These are phyloP conservation scores for Sorex araneus DNA, from an alignment of 2,113 vertebrate genomes.

Conservation along the genomic window DNA sequence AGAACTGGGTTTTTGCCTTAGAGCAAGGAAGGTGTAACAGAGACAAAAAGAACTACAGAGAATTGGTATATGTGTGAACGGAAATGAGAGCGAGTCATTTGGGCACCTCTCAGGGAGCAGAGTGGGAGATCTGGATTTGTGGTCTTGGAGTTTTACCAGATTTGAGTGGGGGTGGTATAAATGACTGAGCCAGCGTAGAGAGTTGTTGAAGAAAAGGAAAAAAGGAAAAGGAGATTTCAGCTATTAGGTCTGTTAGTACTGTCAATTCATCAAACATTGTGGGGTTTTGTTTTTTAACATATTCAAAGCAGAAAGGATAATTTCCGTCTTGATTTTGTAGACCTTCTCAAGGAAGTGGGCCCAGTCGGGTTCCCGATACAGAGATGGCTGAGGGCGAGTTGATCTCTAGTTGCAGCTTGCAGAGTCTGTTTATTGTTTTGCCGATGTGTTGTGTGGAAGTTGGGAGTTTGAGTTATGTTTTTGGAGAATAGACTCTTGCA, in stretches of 20 bases:
- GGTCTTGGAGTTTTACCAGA: too few relatives aligned
- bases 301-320: background rate
- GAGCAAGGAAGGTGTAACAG: too few relatives aligned
- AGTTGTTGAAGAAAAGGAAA: background rate
- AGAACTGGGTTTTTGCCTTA: background rate
- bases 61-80: background rate
- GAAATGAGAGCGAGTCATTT: background rate
- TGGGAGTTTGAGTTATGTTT: background rate
- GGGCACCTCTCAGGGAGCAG: too few relatives aligned
- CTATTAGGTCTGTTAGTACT: background rate
- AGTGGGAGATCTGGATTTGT: too few relatives aligned
- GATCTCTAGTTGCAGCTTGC: too few relatives aligned
- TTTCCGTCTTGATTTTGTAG: background rate
- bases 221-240: background rate
- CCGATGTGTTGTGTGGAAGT: background rate
- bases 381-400: background rate
- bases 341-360: background rate
- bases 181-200: background rate
- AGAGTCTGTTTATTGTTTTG: background rate
- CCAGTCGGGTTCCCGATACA: background rate
- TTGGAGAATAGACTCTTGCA: conserved; percentile 12
- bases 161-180: conserved; percentile 4
- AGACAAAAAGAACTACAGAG: background rate
- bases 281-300: background rate
- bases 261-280: background rate